Evolutionary conservation across 2,888 invertebrate species (phyloP).

Genomic region (Catocala sponsa): DNA sequence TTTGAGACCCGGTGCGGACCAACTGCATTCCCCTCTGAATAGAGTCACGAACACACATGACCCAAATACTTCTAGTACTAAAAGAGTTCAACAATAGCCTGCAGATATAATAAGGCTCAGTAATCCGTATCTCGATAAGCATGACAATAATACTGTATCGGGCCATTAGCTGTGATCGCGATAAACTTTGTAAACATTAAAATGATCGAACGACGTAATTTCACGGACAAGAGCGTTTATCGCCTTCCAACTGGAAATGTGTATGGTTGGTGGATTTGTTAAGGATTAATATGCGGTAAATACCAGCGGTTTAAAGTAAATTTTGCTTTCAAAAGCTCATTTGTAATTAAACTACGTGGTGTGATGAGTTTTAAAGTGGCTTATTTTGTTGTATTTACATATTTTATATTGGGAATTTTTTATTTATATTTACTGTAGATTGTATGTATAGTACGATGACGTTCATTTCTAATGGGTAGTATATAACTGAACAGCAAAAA

Average conservation of each 20-base stretch:
- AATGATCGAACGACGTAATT: conserved; percentile 70
- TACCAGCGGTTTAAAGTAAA: background rate
- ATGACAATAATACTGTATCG: conserved; percentile 73
- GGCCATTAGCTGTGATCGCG: conserved; percentile 68
- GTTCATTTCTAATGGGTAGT: too few species aligned
- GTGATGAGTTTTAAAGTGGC: too few species aligned
- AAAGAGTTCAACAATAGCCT: conserved; percentile 22
- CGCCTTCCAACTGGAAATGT: conserved; percentile 19
- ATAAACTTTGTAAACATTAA: conserved; percentile 71
- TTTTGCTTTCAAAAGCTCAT: background rate
- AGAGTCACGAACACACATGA: conserved; percentile 13
- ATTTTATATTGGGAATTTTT: too few species aligned
- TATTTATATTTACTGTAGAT: too few species aligned
- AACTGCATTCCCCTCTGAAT: conserved; percentile 51
- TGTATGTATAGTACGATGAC: too few species aligned
- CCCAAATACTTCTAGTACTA: conserved; percentile 12
- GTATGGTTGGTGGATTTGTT: conserved; percentile 21
- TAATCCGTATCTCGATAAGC: conserved; percentile 61
- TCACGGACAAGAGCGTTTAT: conserved; percentile 69
- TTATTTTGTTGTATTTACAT: too few species aligned
- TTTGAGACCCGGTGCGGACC: conserved; percentile 40
- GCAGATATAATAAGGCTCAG: conserved; percentile 31
- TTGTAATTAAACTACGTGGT: too few species aligned
- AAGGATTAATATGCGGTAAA: conserved; percentile 1
- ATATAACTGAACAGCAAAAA: too few species aligned